A percentile compares a stretch with the other conserved stretches of the same genome.
Conservation (phyloP, 1,140 invertebrate genomes). For the Aphaenogaster ashmeadi region DNA sequence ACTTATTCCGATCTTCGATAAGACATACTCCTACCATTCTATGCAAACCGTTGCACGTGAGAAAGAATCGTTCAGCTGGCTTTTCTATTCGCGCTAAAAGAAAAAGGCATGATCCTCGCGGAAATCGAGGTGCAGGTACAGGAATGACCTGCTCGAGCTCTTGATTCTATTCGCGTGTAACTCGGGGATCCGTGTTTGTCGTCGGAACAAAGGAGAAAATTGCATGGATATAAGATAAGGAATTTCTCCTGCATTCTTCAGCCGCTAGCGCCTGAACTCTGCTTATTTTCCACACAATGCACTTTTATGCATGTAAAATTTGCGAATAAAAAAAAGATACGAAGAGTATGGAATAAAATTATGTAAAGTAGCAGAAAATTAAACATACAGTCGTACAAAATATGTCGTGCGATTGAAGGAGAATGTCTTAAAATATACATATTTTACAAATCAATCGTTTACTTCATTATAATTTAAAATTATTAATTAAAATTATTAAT, state of each 20-base stretch:
- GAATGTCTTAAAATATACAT: not conserved
- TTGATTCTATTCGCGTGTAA: slow-evolving; percentile 59
- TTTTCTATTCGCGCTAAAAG: slow-evolving; percentile 46
- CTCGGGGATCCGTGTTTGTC: slow-evolving; percentile 46
- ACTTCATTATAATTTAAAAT: not conserved
- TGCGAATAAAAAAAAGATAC: not conserved
- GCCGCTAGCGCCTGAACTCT: not conserved
- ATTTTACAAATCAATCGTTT: not conserved
- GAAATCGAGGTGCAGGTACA: slow-evolving; percentile 45
- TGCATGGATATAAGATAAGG: slow-evolving; percentile 58
- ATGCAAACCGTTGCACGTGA: slow-evolving; percentile 32
- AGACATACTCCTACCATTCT: slow-evolving; percentile 4
- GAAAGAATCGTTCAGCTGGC: slow-evolving; percentile 57
- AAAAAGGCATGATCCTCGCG: slow-evolving; percentile 23
- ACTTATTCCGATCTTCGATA: slow-evolving; percentile 50
- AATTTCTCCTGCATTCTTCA: slow-evolving; percentile 41
- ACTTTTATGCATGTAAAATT: slow-evolving; percentile 28
- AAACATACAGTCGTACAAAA: not conserved
- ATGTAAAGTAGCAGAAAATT: not conserved
- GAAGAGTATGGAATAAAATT: not conserved
- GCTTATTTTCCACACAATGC: slow-evolving; percentile 50
- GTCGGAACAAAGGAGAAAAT: slow-evolving; percentile 61
- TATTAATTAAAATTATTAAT: not conserved
- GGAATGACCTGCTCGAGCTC: slow-evolving; percentile 19
- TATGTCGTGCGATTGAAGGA: not conserved